Percentiles rank a stretch among this genome's conserved stretches.
These are phyloP conservation scores for Motacilla tschutschensis DNA, from an alignment of 2,113 vertebrate genomes.

Conservation along the genomic window DNA sequence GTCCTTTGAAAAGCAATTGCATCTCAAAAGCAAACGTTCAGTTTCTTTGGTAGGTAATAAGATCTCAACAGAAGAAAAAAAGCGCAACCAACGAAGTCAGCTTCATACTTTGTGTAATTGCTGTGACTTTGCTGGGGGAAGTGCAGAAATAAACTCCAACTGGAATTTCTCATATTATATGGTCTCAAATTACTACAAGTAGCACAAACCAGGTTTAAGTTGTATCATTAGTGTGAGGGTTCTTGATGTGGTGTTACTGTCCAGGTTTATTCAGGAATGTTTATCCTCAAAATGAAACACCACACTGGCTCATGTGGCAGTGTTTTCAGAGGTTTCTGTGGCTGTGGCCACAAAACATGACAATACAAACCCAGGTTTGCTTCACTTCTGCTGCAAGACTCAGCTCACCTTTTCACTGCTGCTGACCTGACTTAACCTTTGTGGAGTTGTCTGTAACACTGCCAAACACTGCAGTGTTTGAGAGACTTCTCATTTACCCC, in stretches of 20 bases:
- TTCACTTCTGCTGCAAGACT: not conserved
- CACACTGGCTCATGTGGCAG: not conserved
- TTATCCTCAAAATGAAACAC: not conserved
- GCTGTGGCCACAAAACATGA: not conserved
- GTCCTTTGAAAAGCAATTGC: slow-evolving; percentile 79
- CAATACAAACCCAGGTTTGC: not conserved
- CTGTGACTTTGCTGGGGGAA: not conserved
- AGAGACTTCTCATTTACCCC: not conserved
- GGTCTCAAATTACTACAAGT: not conserved
- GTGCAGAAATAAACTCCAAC: not conserved
- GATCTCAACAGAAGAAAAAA: not conserved
- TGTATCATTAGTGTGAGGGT: not conserved
- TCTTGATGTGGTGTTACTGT: not conserved
- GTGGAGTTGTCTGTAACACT: not conserved
- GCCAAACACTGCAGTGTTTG: not conserved
- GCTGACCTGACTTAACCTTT: not conserved
- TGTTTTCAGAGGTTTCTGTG: not conserved
- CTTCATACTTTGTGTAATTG: not conserved
- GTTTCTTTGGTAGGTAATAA: slow-evolving; percentile 76
- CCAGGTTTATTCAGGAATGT: not conserved
- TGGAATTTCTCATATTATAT: not conserved
- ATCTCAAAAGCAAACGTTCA: slow-evolving; percentile 70
- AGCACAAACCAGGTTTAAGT: not conserved
- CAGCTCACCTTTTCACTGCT: not conserved
- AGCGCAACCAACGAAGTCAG: not conserved